Percentiles rank a stretch among this genome's conserved stretches.
phyloP scores from a whole-genome alignment of 2,888 invertebrate species.

The Agonopterix heracliana region DNA sequence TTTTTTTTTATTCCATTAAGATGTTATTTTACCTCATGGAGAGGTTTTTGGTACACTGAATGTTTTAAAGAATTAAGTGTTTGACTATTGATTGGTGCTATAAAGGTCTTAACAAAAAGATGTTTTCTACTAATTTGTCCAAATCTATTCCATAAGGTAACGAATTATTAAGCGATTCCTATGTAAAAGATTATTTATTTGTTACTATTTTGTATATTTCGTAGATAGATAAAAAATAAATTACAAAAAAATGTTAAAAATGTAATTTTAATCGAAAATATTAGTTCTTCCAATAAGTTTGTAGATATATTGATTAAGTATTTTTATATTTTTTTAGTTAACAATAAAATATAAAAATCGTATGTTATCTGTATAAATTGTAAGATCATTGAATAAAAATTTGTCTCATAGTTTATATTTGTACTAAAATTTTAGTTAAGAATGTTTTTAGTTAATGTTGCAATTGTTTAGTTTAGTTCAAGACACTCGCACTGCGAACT shows the following conservation, averaged over 20 bases:
- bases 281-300: conserved; percentile 61
- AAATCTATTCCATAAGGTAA: conserved; percentile 33
- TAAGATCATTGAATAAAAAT: conserved; percentile 50
- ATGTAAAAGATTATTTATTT: conserved; percentile 70
- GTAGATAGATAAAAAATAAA: conserved; percentile 26
- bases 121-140: conserved; percentile 27
- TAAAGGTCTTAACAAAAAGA: conserved; percentile 24
- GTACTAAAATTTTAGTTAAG: conserved; percentile 57
- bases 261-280: conserved; percentile 32
- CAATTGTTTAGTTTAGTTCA: conserved; percentile 46
- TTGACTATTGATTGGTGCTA: conserved; percentile 45
- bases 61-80: background rate
- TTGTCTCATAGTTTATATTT: conserved; percentile 60
- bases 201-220: conserved; percentile 68
- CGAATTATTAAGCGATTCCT: conserved; percentile 46
- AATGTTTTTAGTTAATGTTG: conserved; percentile 49
- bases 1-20: too few species aligned
- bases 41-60: too few species aligned
- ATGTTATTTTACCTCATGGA: too few species aligned
- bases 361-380: conserved; percentile 63
- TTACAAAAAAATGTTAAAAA: conserved; percentile 31
- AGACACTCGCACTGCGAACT: conserved; percentile 64
- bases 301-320: conserved; percentile 60
- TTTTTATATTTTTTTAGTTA: conserved; percentile 37
- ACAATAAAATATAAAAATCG: conserved; percentile 23